phyloP scores from a whole-genome alignment of 1,140 invertebrate genomes.

The Phenacoccus solenopsis region DNA sequence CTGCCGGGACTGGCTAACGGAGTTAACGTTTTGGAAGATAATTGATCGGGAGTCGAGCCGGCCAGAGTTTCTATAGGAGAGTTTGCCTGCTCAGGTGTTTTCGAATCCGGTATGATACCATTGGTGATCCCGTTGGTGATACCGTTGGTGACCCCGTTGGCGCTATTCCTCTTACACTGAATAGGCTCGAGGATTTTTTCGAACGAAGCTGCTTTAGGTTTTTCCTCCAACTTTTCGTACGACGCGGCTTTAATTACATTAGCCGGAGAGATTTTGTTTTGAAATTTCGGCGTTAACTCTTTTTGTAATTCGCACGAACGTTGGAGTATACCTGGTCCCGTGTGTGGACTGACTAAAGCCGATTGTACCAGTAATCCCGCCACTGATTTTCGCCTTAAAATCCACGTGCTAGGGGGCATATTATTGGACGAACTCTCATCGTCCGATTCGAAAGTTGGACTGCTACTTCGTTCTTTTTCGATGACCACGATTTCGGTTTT shows the following conservation, averaged over 20 bases:
- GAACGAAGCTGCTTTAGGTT: background rate
- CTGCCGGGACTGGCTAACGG: background rate
- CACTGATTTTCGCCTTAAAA: constrained; percentile 13
- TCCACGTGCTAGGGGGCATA: constrained; percentile 18
- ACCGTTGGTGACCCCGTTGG: background rate
- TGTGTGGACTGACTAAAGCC: constrained; percentile 19
- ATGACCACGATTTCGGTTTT: constrained; percentile 33
- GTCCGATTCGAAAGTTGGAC: constrained; percentile 90
- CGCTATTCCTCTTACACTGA: background rate
- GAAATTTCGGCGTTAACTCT: background rate
- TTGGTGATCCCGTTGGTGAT: background rate
- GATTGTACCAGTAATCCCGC: constrained; percentile 22
- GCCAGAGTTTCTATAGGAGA: constrained; percentile 7
- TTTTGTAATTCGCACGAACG: background rate
- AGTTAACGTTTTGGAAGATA: constrained; percentile 35
- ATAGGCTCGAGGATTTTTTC: background rate
- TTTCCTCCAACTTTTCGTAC: background rate
- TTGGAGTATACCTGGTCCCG: background rate
- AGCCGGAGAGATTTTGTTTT: background rate
- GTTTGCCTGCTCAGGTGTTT: background rate
- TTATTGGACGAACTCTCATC: constrained; percentile 52
- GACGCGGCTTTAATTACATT: background rate
- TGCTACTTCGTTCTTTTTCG: constrained; percentile 82
- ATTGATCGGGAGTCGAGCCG: constrained; percentile 30
- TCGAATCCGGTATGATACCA: background rate